A percentile compares a stretch with the other conserved stretches of the same genome.
These are phyloP conservation scores for Gonioctena quinquepunctata DNA, from an alignment of 1,140 invertebrate genomes.

Conservation along the genomic window DNA sequence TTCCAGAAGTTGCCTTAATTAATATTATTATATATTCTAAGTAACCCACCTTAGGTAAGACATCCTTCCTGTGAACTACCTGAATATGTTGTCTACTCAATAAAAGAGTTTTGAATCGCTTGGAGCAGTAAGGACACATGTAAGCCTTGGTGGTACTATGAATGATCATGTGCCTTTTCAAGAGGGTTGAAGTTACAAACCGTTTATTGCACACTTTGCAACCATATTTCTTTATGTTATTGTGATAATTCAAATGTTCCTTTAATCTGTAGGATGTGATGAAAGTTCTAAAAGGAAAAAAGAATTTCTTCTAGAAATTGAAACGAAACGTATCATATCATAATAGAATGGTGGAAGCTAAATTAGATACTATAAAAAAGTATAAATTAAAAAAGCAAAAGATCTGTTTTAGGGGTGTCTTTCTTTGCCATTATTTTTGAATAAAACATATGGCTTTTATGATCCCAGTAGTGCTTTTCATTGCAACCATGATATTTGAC, in stretches of 20 bases:
- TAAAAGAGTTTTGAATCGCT: conserved; percentile 70
- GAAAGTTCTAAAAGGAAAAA: conserved; percentile 37
- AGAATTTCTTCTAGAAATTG: too few relatives aligned
- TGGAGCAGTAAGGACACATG: conserved; percentile 70
- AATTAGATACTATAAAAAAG: too few relatives aligned
- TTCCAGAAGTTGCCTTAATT: too few relatives aligned
- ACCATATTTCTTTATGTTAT: conserved; percentile 59
- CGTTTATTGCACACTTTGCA: conserved; percentile 63
- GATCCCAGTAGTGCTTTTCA: too few relatives aligned
- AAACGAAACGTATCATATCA: too few relatives aligned
- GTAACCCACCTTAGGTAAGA: neutral
- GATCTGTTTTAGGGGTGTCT: too few relatives aligned
- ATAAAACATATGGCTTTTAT: too few relatives aligned
- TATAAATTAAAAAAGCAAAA: too few relatives aligned
- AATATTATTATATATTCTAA: too few relatives aligned
- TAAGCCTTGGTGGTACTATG: conserved; percentile 52
- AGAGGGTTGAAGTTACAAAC: conserved; percentile 59
- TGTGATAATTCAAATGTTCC: conserved; percentile 61
- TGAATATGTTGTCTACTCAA: conserved; percentile 75
- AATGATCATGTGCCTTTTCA: conserved; percentile 57
- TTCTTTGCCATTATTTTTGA: too few relatives aligned
- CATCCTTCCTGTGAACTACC: conserved; percentile 61
- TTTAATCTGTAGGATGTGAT: conserved; percentile 42
- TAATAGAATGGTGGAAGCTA: too few relatives aligned
- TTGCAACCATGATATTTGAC: too few relatives aligned